Base-by-base conservation (phyloP, 2,888 invertebrate genomes). In the Thyatira batis region DNA sequence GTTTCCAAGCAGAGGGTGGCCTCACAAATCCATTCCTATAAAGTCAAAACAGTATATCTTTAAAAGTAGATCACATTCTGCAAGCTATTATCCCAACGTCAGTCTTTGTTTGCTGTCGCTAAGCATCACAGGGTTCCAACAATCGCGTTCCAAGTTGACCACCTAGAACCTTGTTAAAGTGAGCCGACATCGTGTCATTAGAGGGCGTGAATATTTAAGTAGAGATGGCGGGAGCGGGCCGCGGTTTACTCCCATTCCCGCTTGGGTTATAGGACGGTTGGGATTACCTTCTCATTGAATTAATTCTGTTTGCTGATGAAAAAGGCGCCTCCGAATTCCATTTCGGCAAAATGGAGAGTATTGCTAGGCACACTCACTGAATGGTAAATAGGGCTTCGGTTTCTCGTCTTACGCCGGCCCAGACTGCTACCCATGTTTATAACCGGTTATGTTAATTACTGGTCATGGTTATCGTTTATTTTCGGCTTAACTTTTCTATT, bases 191-290 rank as follows among this genome's bases (percentile, higher is more conserved):
- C 82, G 84, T 85, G 87, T 88, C 88, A 89, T 89, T 89, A 89
- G 84, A 83, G 85, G 85, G 84, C 82, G 82, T 89, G 86, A 89
- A 89, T 89, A 88, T 88, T 89, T 89, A 84, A 89, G 80, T 78
- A 78, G 82, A 82, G 76, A 78, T 73, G 84, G 81, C 82, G 82
- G 80, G 80, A 76, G 75, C 80, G 76, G 73, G 69, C 76, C 81
- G 77, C 81, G 78, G 80, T 76, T 75, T 76, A 67, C 77, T 79
- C 78, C 71, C 77, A 68, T 73, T 77, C 78, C 80, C 80, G 79
- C 76, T 76, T 73, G 76, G 76, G 76, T 78, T 82, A 80, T 81
- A 78, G 80, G 78, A 78, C 80, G 76, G 80, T 73, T 71, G 82
- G 84, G 84, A 87, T 87, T 84, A 84, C 84, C 80, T 82, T 80